Base-by-base conservation (phyloP, 2,888 invertebrate species). In the Scaptomyza polygonia region DNA sequence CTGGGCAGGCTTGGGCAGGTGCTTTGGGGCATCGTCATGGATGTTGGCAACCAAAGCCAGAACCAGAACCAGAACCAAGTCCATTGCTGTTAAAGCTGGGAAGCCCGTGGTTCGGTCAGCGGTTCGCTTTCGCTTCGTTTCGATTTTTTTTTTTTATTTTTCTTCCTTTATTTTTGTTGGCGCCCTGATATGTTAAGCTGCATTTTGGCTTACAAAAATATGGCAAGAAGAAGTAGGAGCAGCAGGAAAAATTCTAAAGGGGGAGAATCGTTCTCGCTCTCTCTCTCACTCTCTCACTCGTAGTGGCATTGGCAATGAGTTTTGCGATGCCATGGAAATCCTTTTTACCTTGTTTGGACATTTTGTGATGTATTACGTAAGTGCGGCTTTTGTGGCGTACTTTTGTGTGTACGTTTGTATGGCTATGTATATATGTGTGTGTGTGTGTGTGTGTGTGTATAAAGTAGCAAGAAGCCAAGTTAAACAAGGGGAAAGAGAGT, bases 281-380 rank as follows among this genome's bases (percentile, higher is more conserved):
- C 8, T n/a, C 8, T 7, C 34, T n/a, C 18, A 61, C 16, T 16
- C 3, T 5, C 34, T 34, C 34, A 12, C n/a, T 6, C 34, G 36
- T 14, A 9, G 39, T 39, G 75, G 76, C 72, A 72, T 62, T 79
- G 67, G 63, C 76, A 84, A 67, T 83, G 67, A 72, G 76, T 72
- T 68, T 39, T 49, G 53, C 62, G 18, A 32, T 58, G 68, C 73
- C 62, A 68, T 67, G 77, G 55, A 84, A 82, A 87, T 85, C 82
- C 87, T 82, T 82, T 87, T 85, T 82, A 82, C 79, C 82, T 87
- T 85, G 79, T 79, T 87, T 85, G 82, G 82, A 82, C 87, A 87
- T 82, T 82, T 85, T 85, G 82, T 82, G 87, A 82, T 87, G 82
- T 82, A 87, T 82, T 87, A 87, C 85, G 87, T 87, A 82, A 82